Base-by-base conservation (phyloP, 2,888 invertebrate genomes). In the Ectropis crepuscularia region DNA sequence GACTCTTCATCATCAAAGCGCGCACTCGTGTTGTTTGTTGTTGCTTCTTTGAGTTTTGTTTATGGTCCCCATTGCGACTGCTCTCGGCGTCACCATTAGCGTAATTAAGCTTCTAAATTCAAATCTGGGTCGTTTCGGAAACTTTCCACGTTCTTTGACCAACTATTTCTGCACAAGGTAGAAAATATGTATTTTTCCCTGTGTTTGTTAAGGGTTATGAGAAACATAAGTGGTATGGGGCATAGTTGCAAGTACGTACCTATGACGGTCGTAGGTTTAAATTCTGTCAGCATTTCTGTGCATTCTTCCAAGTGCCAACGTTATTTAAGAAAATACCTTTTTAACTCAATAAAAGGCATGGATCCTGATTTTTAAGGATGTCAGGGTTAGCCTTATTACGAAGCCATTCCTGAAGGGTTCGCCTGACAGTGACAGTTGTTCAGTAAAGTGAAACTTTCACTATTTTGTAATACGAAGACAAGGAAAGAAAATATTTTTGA, bases 41-140 rank as follows among this genome's bases (percentile, higher is more conserved):
- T 28, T 57, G 54, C 60, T 41, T 43, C 37, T 53, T 47, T 41
- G 38, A 43, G 46, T 47, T 54, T 67, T 67, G 67, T 67, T 48
- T 54, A 47, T n/a, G 47, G 53, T 12, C 16, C 11, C 49, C 38
- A 62, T 67, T 61, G 55, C 51, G 47, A 11, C 39, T 36, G 49
- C 43, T 38, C 63, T 48, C 62, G 62, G 28, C 55, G 41, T 39
- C 54, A 11, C 69, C 69, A 71, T 71, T 71, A 71, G 68, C 55
- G 57, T 71, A 65, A 71, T 71, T 68, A 64, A 53, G 11, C 61
- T 50, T 50, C 54, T 51, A 57, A 59, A 62, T 64, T 11, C 37
- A 53, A 51, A 60, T 54, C 59, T 59, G 49, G 50, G 43, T n/a
- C 46, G 49, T 48, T 61, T 57, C 47, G 42, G 41, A 42, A 53